Percentiles rank a stretch among this genome's conserved stretches.
phyloP scores from a whole-genome alignment of 2,888 invertebrate genomes.

The Eudemis profundana region DNA sequence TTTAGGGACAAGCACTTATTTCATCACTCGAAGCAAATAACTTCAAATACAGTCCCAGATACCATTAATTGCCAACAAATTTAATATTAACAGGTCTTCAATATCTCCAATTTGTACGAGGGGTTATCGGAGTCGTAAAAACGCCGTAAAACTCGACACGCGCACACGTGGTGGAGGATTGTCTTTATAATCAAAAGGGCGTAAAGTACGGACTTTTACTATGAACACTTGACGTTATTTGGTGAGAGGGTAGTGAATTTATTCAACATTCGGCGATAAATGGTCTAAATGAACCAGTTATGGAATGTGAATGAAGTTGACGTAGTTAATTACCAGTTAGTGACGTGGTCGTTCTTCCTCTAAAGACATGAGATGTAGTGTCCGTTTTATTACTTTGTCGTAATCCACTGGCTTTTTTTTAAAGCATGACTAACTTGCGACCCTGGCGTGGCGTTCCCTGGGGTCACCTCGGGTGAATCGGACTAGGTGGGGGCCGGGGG shows the following conservation, averaged over 20 bases:
- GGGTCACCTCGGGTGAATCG: no score
- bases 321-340: constrained; percentile 3
- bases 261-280: constrained; percentile 24
- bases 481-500: no score
- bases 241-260: neutral
- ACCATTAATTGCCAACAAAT: constrained; percentile 11
- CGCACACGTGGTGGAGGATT: constrained; percentile 25
- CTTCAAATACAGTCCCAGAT: neutral
- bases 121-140: constrained; percentile 40
- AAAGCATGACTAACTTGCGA: no score
- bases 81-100: constrained; percentile 36
- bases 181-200: neutral
- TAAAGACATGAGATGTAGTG: neutral
- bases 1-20: no score
- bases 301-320: constrained; percentile 12
- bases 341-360: neutral
- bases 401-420: no score
- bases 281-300: constrained; percentile 7
- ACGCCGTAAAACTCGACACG: constrained; percentile 36
- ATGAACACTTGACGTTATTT: neutral
- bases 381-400: neutral
- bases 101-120: constrained; percentile 42
- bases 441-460: no score
- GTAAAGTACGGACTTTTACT: neutral
- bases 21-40: constrained; percentile 5